Conservation (phyloP, 2,888 invertebrate species). For the Xestia c-nigrum region DNA sequence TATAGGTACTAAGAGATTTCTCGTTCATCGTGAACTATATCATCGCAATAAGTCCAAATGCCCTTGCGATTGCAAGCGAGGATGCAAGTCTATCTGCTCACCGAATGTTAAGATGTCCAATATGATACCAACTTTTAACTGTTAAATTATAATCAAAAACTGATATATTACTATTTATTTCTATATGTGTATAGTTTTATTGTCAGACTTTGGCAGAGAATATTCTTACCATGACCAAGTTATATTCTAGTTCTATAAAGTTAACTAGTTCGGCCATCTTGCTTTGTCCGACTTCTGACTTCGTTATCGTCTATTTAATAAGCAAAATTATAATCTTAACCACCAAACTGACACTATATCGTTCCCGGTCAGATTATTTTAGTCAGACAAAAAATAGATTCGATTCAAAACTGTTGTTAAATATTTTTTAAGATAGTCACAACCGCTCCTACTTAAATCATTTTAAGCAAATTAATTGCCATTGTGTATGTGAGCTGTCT, state of each 20-base stretch:
- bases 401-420: slow-evolving; percentile 51
- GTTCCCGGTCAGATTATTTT: slow-evolving; percentile 1
- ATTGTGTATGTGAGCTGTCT: slow-evolving; percentile 3
- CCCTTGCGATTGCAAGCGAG: neutral
- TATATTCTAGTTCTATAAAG: slow-evolving; percentile 43
- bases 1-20: slow-evolving; percentile 11
- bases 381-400: slow-evolving; percentile 17
- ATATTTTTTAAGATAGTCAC: slow-evolving; percentile 39
- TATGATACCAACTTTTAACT: slow-evolving; percentile 21
- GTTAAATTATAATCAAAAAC: slow-evolving; percentile 39
- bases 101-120: neutral
- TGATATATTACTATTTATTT: slow-evolving; percentile 44
- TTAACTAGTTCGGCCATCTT: slow-evolving; percentile 22
- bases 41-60: slow-evolving; percentile 17
- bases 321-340: slow-evolving; percentile 9
- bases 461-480: slow-evolving; percentile 24
- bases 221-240: slow-evolving; percentile 56
- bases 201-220: slow-evolving; percentile 31
- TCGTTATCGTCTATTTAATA: slow-evolving; percentile 18
- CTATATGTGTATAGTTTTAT: slow-evolving; percentile 41
- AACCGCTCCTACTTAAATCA: slow-evolving; percentile 27
- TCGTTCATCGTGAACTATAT: neutral
- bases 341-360: slow-evolving; percentile 3
- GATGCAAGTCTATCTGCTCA: neutral
- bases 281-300: slow-evolving; percentile 25